These are phyloP conservation scores for Sebastes fasciatus DNA, from an alignment of 2,113 vertebrate genomes.

Conservation along the genomic window DNA sequence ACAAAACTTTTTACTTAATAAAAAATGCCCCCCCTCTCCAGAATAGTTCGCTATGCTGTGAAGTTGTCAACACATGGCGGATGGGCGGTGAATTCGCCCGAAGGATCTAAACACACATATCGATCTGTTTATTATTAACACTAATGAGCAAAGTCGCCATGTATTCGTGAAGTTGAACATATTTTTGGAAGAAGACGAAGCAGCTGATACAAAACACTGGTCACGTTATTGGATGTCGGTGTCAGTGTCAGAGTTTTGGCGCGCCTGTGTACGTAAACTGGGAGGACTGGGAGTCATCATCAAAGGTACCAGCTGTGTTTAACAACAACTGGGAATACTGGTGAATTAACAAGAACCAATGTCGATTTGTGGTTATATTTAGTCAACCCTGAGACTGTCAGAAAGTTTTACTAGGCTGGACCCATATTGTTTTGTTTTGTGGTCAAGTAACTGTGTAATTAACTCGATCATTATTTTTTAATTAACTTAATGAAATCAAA, in stretches of 20 bases:
- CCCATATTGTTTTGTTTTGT: background rate
- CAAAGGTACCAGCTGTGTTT: slow-evolving; percentile 36
- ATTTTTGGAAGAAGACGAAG: background rate
- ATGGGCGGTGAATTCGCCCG: background rate
- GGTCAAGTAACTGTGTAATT: background rate
- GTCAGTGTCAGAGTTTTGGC: slow-evolving; percentile 53
- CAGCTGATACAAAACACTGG: background rate
- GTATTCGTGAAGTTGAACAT: background rate
- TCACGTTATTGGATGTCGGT: background rate
- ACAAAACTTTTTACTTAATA: background rate
- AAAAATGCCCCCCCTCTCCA: accelerated
- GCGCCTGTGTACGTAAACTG: slow-evolving; percentile 28
- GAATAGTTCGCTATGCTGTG: background rate
- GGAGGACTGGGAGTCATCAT: background rate
- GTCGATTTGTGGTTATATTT: background rate
- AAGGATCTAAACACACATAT: background rate
- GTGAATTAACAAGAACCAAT: background rate
- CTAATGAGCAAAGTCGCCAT: background rate
- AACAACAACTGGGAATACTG: background rate
- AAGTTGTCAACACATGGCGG: slow-evolving; percentile 12
- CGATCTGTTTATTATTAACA: background rate
- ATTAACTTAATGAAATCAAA: background rate
- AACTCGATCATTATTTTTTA: background rate
- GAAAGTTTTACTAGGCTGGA: background rate
- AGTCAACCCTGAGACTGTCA: background rate